Evolutionary conservation across 1,140 invertebrate species (phyloP).

Genomic region (Doryteuthis pealeii): DNA sequence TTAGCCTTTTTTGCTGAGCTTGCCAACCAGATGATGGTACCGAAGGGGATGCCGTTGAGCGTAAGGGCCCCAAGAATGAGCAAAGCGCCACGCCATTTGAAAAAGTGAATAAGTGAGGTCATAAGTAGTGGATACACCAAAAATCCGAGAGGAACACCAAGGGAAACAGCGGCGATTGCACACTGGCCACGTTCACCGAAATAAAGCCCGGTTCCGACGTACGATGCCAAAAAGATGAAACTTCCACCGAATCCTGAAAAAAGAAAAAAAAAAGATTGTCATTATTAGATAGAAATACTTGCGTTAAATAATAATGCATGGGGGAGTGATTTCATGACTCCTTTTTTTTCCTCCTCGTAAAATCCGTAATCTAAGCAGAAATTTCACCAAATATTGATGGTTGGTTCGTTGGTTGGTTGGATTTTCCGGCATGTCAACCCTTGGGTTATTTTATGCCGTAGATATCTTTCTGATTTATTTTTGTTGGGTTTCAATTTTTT

Average conservation of each 20-base stretch:
- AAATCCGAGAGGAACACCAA: not conserved
- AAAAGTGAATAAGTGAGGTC: not conserved
- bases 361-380: no score
- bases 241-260: not conserved
- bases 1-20: not conserved
- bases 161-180: not conserved
- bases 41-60: not conserved
- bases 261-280: no score
- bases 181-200: not conserved
- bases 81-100: not conserved
- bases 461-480: no score
- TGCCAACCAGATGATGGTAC: not conserved
- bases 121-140: not conserved
- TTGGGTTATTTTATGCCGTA: no score
- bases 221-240: not conserved
- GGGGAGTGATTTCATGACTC: no score
- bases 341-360: no score
- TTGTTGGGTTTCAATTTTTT: no score
- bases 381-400: no score
- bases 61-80: not conserved
- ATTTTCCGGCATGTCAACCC: no score
- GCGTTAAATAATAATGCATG: no score
- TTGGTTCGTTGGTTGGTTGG: no score
- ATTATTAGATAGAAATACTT: no score
- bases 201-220: not conserved